These are phyloP conservation scores for Cryptops parisi DNA, from an alignment of 2,888 invertebrate genomes.

Conservation along the genomic window DNA sequence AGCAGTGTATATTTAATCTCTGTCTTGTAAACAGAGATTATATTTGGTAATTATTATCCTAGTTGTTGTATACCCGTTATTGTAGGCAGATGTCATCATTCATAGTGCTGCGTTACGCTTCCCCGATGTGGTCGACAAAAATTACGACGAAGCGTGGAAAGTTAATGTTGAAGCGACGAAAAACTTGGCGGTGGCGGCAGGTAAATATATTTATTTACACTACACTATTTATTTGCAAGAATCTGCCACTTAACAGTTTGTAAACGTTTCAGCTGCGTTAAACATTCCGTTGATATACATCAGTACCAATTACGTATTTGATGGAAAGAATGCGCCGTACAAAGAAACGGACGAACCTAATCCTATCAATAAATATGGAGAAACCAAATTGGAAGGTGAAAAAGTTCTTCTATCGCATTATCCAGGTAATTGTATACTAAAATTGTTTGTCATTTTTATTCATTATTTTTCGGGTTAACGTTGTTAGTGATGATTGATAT, in stretches of 20 bases:
- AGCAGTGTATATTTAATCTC: too few relatives aligned
- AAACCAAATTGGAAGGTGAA: conserved; percentile 37
- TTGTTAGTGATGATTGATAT: too few relatives aligned
- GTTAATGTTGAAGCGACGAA: conserved; percentile 35
- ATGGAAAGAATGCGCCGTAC: conserved; percentile 38
- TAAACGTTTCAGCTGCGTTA: conserved; percentile 21
- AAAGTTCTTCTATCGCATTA: conserved; percentile 20
- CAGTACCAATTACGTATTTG: conserved; percentile 42
- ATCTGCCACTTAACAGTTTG: too few relatives aligned
- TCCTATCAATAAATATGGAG: conserved; percentile 39
- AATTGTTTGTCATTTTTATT: too few relatives aligned
- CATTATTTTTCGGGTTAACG: too few relatives aligned
- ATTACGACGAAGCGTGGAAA: conserved; percentile 29
- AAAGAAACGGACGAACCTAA: conserved; percentile 30
- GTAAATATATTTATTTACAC: too few relatives aligned
- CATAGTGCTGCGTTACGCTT: conserved; percentile 38
- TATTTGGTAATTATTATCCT: too few relatives aligned
- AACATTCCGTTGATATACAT: conserved; percentile 35
- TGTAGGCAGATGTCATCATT: conserved; percentile 34
- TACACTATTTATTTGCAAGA: too few relatives aligned
- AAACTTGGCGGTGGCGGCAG: conserved; percentile 25
- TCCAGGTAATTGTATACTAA: not conserved
- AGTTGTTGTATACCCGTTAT: too few relatives aligned
- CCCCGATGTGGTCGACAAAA: conserved; percentile 36
- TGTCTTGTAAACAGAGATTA: too few relatives aligned